phyloP scores from a whole-genome alignment of 2,113 vertebrate genomes.

The Gambusia holbrooki region DNA sequence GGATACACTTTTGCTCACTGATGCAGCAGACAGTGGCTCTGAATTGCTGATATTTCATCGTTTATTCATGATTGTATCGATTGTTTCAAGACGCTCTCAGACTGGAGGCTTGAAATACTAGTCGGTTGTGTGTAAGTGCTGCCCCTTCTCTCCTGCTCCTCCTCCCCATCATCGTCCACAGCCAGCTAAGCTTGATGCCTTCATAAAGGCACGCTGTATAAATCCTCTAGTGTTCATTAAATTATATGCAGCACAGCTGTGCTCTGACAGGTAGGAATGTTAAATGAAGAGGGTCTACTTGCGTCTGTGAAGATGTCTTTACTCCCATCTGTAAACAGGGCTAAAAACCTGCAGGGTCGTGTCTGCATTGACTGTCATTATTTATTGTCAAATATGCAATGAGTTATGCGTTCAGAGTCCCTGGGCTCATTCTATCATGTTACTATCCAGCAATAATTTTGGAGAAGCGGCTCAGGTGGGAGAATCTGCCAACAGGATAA shows the following conservation, averaged over 20 bases:
- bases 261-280: constrained; percentile 47
- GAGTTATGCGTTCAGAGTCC: background rate
- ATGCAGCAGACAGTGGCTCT: constrained; percentile 7
- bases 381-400: constrained; percentile 2
- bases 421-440: background rate
- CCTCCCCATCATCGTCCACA: background rate
- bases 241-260: constrained; percentile 45
- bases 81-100: constrained; percentile 40
- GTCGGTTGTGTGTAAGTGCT: constrained; percentile 12
- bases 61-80: constrained; percentile 67
- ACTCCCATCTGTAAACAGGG: constrained; percentile 40
- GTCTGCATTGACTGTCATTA: constrained; percentile 13
- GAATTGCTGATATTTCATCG: constrained; percentile 47
- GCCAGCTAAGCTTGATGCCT: constrained; percentile 3
- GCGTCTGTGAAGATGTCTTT: constrained; percentile 26
- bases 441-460: background rate
- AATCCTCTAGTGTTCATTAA: constrained; percentile 26
- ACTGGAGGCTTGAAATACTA: constrained; percentile 50
- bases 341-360: constrained; percentile 13
- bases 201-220: constrained; percentile 16
- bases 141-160: background rate
- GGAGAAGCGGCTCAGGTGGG: background rate
- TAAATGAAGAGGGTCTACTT: constrained; percentile 39
- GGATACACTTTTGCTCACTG: background rate
- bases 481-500: background rate